A percentile compares a stretch with the other conserved stretches of the same genome.
Conservation (phyloP, 2,888 invertebrate genomes). For the Linnaemya vulpina region DNA sequence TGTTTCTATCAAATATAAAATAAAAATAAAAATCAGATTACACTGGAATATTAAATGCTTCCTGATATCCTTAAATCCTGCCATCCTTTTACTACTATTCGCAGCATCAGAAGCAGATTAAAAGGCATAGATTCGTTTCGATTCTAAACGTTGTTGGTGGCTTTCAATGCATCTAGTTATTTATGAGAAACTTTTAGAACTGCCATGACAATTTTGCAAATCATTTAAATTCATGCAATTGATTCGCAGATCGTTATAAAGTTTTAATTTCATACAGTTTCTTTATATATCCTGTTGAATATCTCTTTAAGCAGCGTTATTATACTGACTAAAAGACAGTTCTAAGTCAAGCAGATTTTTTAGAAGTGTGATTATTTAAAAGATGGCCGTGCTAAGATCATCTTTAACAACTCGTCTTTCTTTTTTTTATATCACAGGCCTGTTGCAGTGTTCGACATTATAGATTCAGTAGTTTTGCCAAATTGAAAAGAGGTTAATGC, state of each 20-base stretch:
- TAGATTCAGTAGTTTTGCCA: too few species aligned
- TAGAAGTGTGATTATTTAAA: too few species aligned
- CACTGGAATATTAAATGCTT: not conserved
- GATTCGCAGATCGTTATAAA: not conserved
- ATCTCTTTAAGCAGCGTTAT: too few species aligned
- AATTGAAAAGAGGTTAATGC: too few species aligned
- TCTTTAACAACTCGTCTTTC: too few species aligned
- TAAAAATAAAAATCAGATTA: constrained; percentile 33
- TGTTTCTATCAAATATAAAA: constrained; percentile 27
- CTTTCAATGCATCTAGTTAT: not conserved
- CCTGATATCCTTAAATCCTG: not conserved
- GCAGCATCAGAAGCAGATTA: constrained; percentile 44
- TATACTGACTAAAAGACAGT: too few species aligned
- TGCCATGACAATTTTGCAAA: not conserved
- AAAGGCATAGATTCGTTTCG: constrained; percentile 47
- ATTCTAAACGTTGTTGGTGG: not conserved
- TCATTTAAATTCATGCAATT: not conserved
- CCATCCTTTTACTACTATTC: constrained; percentile 7
- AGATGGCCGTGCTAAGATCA: too few species aligned
- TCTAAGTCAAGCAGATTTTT: too few species aligned
- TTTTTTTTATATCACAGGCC: too few species aligned
- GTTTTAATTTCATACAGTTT: not conserved
- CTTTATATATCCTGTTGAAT: not conserved
- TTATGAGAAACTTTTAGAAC: not conserved
- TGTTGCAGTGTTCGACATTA: too few species aligned